These are phyloP conservation scores for Macrostomum cliftonense DNA, from an alignment of 2,888 invertebrate genomes.

Conservation along the genomic window DNA sequence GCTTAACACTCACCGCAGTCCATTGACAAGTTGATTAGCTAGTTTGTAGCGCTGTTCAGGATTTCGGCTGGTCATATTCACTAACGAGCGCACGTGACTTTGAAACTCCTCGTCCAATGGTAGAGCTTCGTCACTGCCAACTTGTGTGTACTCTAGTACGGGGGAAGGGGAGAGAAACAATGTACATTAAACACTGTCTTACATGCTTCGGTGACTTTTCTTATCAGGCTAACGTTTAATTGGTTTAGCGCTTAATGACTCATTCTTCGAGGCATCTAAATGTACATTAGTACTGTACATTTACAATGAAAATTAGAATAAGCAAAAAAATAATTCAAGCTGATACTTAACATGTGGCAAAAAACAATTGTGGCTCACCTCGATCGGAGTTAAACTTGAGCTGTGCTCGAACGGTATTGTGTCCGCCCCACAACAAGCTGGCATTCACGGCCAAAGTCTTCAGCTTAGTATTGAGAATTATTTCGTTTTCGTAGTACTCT, in stretches of 20 bases:
- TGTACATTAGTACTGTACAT: too few relatives aligned
- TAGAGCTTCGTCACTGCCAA: constrained; percentile 18
- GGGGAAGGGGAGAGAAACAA: too few relatives aligned
- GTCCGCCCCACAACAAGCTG: constrained; percentile 31
- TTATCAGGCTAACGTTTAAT: too few relatives aligned
- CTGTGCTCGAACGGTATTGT: constrained; percentile 33
- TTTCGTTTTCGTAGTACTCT: constrained; percentile 28
- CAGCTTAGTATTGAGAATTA: constrained; percentile 31
- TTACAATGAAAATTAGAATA: too few relatives aligned
- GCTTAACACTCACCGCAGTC: constrained; percentile 4
- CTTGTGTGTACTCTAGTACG: constrained; percentile 17
- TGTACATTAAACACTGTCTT: too few relatives aligned
- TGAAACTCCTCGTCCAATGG: constrained; percentile 21
- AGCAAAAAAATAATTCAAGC: too few relatives aligned
- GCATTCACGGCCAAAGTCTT: constrained; percentile 28
- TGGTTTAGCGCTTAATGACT: too few relatives aligned
- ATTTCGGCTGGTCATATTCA: constrained; percentile 9
- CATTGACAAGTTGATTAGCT: constrained; percentile 6
- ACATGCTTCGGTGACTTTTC: too few relatives aligned
- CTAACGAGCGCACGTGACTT: constrained; percentile 17
- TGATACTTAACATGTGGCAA: too few relatives aligned
- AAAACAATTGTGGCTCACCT: constrained; percentile 1
- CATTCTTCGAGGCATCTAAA: too few relatives aligned
- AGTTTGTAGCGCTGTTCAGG: constrained; percentile 7
- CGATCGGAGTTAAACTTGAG: constrained; percentile 24